Evolutionary conservation across 2,113 vertebrate genomes (phyloP).

Genomic region (Balaeniceps rex): DNA sequence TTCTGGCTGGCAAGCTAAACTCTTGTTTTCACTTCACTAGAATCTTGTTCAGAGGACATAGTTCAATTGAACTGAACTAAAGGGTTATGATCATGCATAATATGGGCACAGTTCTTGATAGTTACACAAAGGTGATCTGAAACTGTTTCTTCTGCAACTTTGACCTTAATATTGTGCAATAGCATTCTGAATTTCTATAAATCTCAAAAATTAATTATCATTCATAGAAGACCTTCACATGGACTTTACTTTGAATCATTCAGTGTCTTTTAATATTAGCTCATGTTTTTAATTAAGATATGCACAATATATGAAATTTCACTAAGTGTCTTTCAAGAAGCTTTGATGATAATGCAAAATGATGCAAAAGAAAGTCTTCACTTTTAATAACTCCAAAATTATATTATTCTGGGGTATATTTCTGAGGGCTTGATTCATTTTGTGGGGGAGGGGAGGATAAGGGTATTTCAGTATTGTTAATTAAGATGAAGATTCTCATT

Average conservation of each 20-base stretch:
- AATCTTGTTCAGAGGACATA: neutral
- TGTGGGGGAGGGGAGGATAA: neutral
- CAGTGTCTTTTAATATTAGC: neutral
- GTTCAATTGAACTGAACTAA: neutral
- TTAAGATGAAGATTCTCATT: slow-evolving; percentile 60
- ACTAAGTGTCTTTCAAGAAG: neutral
- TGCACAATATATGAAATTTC: neutral
- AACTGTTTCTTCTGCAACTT: neutral
- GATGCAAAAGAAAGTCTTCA: neutral
- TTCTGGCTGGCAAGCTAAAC: neutral
- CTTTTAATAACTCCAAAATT: slow-evolving; percentile 22
- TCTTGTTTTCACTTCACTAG: neutral
- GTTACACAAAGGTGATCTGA: neutral
- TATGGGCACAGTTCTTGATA: neutral
- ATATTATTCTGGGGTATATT: slow-evolving; percentile 14
- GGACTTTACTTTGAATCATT: neutral
- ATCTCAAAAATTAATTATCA: neutral
- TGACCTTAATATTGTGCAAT: neutral
- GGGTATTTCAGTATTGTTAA: slow-evolving; percentile 33
- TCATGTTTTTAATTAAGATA: slow-evolving; percentile 44
- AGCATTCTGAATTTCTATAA: neutral
- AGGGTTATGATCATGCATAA: neutral
- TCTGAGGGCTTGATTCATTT: neutral
- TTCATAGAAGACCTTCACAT: neutral
- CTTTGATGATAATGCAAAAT: slow-evolving; percentile 39